Conservation (phyloP, 2,113 vertebrate genomes). For the Corydoras sp. region DNA sequence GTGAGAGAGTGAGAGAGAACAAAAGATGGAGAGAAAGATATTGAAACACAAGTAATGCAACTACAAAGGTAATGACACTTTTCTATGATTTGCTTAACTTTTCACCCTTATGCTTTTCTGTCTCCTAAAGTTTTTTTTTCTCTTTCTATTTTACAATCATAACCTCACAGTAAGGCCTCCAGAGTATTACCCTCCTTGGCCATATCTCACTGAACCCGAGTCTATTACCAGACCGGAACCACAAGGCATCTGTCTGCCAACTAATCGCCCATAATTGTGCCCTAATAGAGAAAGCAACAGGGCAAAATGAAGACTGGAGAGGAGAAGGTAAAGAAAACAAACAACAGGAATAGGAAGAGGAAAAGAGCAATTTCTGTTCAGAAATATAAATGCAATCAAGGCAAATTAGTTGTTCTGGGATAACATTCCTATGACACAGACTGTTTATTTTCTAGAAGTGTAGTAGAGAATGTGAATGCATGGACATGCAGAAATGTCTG, state of each 20-base stretch:
- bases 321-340: constrained; percentile 53
- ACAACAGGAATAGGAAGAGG: constrained; percentile 58
- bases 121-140: not conserved
- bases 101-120: not conserved
- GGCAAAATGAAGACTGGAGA: constrained; percentile 34
- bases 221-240: constrained; percentile 50
- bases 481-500: constrained; percentile 4
- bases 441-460: constrained; percentile 57
- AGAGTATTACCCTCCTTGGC: constrained; percentile 32
- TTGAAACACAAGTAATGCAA: too few relatives aligned
- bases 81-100: constrained; percentile 5
- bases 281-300: constrained; percentile 59
- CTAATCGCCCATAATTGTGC: constrained; percentile 64
- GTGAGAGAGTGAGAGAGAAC: too few relatives aligned
- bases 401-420: constrained; percentile 64
- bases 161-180: constrained; percentile 15
- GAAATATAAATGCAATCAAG: constrained; percentile 73
- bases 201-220: constrained; percentile 38
- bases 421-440: constrained; percentile 60
- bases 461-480: constrained; percentile 44
- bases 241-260: constrained; percentile 56
- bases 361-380: constrained; percentile 65
- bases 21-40: too few relatives aligned
- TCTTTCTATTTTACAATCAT: constrained; percentile 14
- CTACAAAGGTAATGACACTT: not conserved